A percentile compares a stretch with the other conserved stretches of the same genome.
These are phyloP conservation scores for Varanus salvator DNA, from an alignment of 2,113 vertebrate genomes.

Conservation along the genomic window DNA sequence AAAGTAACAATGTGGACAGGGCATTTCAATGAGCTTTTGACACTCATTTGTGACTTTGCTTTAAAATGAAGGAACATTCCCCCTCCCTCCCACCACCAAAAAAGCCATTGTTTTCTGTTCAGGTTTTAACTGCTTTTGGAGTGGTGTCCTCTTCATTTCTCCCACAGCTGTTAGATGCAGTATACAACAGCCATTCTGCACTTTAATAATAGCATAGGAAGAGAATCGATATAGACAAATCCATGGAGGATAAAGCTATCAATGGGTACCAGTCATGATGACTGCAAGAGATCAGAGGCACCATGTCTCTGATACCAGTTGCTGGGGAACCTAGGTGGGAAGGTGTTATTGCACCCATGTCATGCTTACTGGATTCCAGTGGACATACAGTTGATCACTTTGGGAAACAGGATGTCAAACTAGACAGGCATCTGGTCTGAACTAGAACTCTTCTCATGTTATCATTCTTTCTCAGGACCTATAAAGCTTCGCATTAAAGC, in stretches of 20 bases:
- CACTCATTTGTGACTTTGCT: background rate
- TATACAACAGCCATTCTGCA: background rate
- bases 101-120: constrained; percentile 11
- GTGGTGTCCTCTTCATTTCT: background rate
- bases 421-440: too few relatives aligned
- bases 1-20: background rate
- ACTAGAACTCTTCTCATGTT: too few relatives aligned
- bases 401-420: too few relatives aligned
- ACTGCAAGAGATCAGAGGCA: background rate
- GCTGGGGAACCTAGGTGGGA: background rate
- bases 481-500: too few relatives aligned
- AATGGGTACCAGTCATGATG: background rate
- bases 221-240: background rate
- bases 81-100: background rate
- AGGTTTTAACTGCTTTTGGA: background rate
- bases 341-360: background rate
- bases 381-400: too few relatives aligned
- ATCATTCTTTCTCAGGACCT: too few relatives aligned
- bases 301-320: background rate
- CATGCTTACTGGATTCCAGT: background rate
- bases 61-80: constrained; percentile 17
- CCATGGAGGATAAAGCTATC: background rate
- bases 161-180: background rate
- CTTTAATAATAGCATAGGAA: background rate
- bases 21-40: constrained; percentile 10